A percentile compares a stretch with the other conserved stretches of the same genome.
Conservation (phyloP, 2,113 vertebrate genomes). For the Falco punctatus region DNA sequence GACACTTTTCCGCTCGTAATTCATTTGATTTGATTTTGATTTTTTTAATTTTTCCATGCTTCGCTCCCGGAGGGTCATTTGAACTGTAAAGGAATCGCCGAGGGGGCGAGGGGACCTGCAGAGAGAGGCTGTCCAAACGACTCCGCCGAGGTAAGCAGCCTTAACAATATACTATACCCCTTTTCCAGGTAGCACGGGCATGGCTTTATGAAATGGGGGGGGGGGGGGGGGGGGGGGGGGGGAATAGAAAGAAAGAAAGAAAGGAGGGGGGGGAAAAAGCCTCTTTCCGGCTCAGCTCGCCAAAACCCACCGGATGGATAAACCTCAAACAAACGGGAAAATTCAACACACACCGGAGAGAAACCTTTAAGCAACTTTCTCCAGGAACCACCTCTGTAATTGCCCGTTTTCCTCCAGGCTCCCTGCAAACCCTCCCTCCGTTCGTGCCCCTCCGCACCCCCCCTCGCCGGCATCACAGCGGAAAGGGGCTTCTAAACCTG, state of each 20-base stretch:
- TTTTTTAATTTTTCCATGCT: conserved; percentile 43
- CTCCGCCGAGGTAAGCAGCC: conserved; percentile 74
- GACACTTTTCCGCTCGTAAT: conserved; percentile 64
- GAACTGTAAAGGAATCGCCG: conserved; percentile 68
- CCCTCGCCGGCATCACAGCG: neutral
- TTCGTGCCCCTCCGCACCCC: neutral
- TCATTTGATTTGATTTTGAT: conserved; percentile 60
- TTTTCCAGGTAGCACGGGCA: conserved; percentile 22
- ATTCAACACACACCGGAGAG: neutral
- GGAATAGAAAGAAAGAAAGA: too few species aligned
- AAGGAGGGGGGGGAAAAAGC: neutral
- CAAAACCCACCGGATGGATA: neutral
- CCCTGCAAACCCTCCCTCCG: neutral
- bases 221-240: too few species aligned
- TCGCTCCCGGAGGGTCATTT: conserved; percentile 65
- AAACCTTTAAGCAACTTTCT: conserved; percentile 68
- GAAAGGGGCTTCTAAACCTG: neutral
- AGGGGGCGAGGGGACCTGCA: conserved; percentile 55
- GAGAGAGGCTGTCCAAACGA: conserved; percentile 59
- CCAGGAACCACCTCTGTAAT: neutral
- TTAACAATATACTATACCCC: conserved; percentile 35
- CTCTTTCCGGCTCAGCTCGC: neutral
- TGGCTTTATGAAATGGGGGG: neutral
- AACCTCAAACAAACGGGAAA: neutral
- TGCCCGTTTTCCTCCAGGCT: neutral